Evolutionary conservation across 1,140 invertebrate species (phyloP).

Genomic region (Sinonovacula constricta): DNA sequence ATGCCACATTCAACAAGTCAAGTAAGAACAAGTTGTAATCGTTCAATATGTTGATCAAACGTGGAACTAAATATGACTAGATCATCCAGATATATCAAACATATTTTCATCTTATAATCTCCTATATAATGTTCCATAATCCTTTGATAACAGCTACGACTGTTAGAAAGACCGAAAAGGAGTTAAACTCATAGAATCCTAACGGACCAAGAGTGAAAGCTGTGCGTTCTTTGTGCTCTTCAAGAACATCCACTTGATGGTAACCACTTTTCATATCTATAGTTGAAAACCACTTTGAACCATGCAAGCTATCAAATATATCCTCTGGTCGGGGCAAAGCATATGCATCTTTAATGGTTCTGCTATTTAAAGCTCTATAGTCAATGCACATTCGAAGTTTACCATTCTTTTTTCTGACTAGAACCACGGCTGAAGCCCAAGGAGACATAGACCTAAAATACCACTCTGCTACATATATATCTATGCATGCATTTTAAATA

Average conservation of each 20-base stretch:
- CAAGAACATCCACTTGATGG: neutral
- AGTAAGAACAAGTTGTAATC: slow-evolving; percentile 39
- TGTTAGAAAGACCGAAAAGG: slow-evolving; percentile 78
- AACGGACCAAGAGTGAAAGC: neutral
- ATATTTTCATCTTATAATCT: slow-evolving; percentile 6
- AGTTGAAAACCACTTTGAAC: neutral
- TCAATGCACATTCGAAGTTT: too few species aligned
- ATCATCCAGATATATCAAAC: slow-evolving; percentile 63
- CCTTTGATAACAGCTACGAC: slow-evolving; percentile 79
- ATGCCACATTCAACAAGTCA: slow-evolving; percentile 25
- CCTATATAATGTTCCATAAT: slow-evolving; percentile 77
- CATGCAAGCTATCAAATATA: too few species aligned
- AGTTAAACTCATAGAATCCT: slow-evolving; percentile 7
- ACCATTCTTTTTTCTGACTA: too few species aligned
- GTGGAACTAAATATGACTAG: slow-evolving; percentile 53
- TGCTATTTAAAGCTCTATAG: too few species aligned
- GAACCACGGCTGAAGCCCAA: too few species aligned
- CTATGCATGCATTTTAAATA: too few species aligned
- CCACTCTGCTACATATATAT: too few species aligned
- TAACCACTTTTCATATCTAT: slow-evolving; percentile 6
- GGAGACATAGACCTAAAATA: too few species aligned
- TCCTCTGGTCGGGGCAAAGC: too few species aligned
- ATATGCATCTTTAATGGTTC: too few species aligned
- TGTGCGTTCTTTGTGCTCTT: neutral
- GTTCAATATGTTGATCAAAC: slow-evolving; percentile 42